Percentiles rank a stretch among this genome's conserved stretches.
These are phyloP conservation scores for Armadillidium nasatum DNA, from an alignment of 1,140 invertebrate species.

Conservation along the genomic window DNA sequence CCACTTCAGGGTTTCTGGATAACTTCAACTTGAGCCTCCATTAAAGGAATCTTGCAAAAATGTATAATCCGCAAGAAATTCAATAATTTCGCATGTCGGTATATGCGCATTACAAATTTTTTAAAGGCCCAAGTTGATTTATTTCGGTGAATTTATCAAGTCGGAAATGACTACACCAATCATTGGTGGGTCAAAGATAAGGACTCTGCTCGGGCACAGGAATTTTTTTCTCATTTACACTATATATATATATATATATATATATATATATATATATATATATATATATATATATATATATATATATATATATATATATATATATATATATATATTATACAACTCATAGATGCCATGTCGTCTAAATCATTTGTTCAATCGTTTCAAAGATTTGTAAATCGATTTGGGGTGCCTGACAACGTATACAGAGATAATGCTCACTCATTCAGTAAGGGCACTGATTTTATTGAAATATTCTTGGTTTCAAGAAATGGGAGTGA, in stretches of 20 bases:
- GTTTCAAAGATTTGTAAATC: neutral
- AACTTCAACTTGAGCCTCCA: neutral
- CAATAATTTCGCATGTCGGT: neutral
- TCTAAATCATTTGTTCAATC: neutral
- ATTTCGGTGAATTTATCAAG: neutral
- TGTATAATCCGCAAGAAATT: constrained; percentile 2
- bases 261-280: no score
- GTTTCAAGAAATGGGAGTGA: neutral
- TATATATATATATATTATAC: no score
- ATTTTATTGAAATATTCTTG: neutral
- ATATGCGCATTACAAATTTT: neutral
- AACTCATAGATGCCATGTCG: constrained; percentile 5
- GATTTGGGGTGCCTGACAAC: neutral
- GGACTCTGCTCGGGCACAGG: neutral
- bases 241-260: no score
- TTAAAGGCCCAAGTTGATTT: neutral
- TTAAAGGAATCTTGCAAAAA: neutral
- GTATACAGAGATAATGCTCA: constrained; percentile 16
- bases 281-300: no score
- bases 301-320: no score
- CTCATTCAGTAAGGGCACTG: neutral
- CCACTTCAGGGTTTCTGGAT: neutral
- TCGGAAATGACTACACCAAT: neutral
- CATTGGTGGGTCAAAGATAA: constrained; percentile 1
- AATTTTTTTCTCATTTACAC: neutral